These are phyloP conservation scores for Linepithema humile DNA, from an alignment of 1,140 invertebrate genomes.

Conservation along the genomic window DNA sequence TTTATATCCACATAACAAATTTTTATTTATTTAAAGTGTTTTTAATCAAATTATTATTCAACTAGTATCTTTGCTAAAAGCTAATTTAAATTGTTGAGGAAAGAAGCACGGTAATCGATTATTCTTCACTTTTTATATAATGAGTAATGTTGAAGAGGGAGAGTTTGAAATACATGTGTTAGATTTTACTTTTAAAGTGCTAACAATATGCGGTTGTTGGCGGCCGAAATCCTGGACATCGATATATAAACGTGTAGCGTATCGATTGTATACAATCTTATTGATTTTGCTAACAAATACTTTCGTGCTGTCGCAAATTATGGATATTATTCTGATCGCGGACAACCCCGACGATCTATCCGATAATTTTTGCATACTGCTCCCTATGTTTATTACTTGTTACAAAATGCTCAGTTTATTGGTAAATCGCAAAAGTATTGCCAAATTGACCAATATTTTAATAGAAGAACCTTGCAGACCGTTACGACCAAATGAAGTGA, in stretches of 20 bases:
- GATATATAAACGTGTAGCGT: background rate
- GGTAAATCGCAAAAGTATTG: slow-evolving; percentile 32
- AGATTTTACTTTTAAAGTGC: slow-evolving; percentile 52
- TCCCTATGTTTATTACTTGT: slow-evolving; percentile 44
- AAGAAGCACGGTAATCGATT: no score
- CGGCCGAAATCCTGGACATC: slow-evolving; percentile 25
- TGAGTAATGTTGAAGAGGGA: no score
- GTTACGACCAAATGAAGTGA: slow-evolving; percentile 15
- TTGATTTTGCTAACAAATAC: slow-evolving; percentile 38
- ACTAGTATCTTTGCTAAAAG: no score
- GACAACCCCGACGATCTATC: slow-evolving; percentile 46
- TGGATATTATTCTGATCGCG: slow-evolving; percentile 54
- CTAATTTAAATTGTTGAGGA: no score
- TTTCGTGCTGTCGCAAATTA: slow-evolving; percentile 57
- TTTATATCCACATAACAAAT: no score
- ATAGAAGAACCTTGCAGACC: slow-evolving; percentile 29
- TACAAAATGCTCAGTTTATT: slow-evolving; percentile 57
- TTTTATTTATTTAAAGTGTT: no score
- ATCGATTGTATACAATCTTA: slow-evolving; percentile 1
- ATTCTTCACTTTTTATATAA: background rate
- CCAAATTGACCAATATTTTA: background rate
- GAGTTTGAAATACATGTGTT: slow-evolving; percentile 50
- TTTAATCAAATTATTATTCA: no score
- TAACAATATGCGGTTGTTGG: slow-evolving; percentile 60
- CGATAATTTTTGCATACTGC: slow-evolving; percentile 52